Evolutionary conservation across 2,888 invertebrate genomes (phyloP), one percentile per base, ranked within the genome.

Genomic region (Escarpia spicata): DNA sequence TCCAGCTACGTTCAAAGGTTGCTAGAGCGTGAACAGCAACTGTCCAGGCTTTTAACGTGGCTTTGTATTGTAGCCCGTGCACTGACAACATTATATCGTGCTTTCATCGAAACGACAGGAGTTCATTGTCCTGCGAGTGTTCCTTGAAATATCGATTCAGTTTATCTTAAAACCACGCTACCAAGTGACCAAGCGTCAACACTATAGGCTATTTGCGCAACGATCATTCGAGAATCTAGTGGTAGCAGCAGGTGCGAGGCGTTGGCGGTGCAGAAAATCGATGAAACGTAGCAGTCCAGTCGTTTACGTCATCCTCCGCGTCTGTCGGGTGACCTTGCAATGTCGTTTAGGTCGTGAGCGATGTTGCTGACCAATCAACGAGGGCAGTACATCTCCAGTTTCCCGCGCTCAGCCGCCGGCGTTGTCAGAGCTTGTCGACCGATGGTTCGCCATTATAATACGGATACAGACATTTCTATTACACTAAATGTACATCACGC

Each of bases 341-440:
- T n/a, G 75, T 75, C 75, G 75, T 75, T 75, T n/a, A 75, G 75
- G 75, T 75, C 75, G 75, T 26, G 75, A 75, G 75, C 75, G 75
- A 19, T 75, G 75, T 3, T 26, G n/a, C 19, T 75, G 75, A 75
- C 75, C 75, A 75, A 75, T 75, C 75, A 1, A 6, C 75, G 75
- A 75, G 75, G 19, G 75, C 75, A 26, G 3, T 26, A 26, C 75
- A 75, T 75, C 26, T 75, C 26, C 75, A 26, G 75, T 75, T 75
- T 75, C 75, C 75, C 75, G 75, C 75, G 75, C 75, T 19, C 75
- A 75, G 75, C n/a, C 26, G 75, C 4, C 26, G 75, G 75, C 19
- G 75, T 6, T 6, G 75, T 75, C 4, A 26, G 75, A 75, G 19
- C n/a, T 75, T 75, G 52, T 52, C 52, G 52, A 52, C 52, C 52